Conservation (phyloP, 2,797 vertebrate species). For the Amniataba percoides region DNA sequence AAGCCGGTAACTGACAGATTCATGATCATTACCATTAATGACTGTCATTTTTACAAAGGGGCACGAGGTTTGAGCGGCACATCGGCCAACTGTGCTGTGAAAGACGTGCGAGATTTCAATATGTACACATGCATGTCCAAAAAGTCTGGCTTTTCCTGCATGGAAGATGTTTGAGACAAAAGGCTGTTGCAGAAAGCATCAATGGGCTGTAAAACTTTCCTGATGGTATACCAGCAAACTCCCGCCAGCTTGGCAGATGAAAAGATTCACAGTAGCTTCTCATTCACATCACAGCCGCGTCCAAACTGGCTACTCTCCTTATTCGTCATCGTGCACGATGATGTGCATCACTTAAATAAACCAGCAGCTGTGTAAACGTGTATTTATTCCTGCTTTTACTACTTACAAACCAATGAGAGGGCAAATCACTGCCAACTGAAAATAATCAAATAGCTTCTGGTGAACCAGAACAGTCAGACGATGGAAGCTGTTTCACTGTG, state of each 20-base stretch:
- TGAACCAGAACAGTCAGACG: constrained; percentile 21
- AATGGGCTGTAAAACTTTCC: constrained; percentile 21
- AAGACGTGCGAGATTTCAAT: constrained; percentile 21
- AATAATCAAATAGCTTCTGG: constrained; percentile 15
- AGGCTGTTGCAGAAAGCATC: not conserved
- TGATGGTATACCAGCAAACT: constrained; percentile 14
- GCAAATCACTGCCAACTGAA: not conserved
- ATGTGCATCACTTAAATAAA: constrained; percentile 59
- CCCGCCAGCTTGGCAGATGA: constrained; percentile 28
- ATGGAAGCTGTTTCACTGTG: constrained; percentile 20
- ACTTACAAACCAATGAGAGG: constrained; percentile 3
- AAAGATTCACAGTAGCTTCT: constrained; percentile 52
- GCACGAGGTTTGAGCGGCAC: constrained; percentile 1
- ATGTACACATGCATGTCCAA: constrained; percentile 13
- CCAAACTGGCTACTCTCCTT: constrained; percentile 34
- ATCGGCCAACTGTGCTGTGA: constrained; percentile 33
- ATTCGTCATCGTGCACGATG: constrained; percentile 58
- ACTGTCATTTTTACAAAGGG: constrained; percentile 50
- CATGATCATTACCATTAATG: constrained; percentile 44
- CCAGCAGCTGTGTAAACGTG: constrained; percentile 47
- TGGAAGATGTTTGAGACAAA: constrained; percentile 27
- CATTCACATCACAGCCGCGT: constrained; percentile 27
- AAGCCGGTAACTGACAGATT: constrained; percentile 39
- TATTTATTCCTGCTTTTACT: constrained; percentile 18
- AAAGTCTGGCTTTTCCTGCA: not conserved